Conservation (phyloP, 2,113 vertebrate genomes). For the Microcebus jonahi region DNA sequence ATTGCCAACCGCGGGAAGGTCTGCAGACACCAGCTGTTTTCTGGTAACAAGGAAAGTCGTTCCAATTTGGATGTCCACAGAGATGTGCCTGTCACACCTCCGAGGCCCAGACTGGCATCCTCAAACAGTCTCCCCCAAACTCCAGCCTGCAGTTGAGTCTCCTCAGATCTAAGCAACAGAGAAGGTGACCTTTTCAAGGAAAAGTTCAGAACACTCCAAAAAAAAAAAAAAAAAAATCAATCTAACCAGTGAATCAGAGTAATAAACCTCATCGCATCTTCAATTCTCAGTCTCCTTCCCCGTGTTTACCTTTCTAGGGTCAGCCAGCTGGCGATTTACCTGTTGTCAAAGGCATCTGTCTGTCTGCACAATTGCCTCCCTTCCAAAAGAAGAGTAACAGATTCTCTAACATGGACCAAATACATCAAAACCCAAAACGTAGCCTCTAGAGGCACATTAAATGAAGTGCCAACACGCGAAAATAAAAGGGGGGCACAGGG, state of each 20-base stretch:
- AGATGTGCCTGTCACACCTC: neutral
- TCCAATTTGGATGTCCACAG: no score
- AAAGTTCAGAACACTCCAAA: neutral
- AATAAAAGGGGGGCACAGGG: neutral
- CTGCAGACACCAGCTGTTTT: neutral
- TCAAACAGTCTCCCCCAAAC: neutral
- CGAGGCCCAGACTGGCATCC: neutral
- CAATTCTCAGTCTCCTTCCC: constrained; percentile 6
- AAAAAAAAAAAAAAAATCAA: neutral
- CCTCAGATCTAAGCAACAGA: neutral
- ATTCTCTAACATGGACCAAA: constrained; percentile 55
- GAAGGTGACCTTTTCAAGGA: neutral
- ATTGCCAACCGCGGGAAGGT: neutral
- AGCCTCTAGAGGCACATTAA: constrained; percentile 69
- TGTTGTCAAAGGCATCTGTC: constrained; percentile 50
- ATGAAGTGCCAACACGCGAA: constrained; percentile 82
- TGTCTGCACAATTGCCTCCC: neutral
- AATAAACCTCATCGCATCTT: neutral
- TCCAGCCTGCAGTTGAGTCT: neutral
- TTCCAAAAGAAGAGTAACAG: neutral
- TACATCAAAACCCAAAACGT: constrained; percentile 57
- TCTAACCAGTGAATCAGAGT: neutral
- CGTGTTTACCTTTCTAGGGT: neutral
- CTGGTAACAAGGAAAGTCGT: neutral
- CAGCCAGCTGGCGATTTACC: constrained; percentile 43